Conservation (phyloP, 2,888 invertebrate genomes). For the Cordilura impudica region DNA sequence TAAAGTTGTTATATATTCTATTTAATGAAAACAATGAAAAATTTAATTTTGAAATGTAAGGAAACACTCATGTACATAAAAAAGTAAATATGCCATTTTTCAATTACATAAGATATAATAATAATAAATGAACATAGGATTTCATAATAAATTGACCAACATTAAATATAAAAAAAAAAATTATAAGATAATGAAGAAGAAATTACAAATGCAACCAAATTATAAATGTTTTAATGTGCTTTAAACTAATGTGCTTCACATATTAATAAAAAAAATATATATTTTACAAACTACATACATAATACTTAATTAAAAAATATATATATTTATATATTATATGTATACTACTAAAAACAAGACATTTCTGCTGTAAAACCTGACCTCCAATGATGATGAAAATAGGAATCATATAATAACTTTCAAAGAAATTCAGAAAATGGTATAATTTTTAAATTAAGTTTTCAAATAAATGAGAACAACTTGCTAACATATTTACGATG, state of each 20-base stretch:
- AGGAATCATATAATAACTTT: neutral
- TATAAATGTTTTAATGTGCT: constrained; percentile 71
- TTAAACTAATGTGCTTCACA: constrained; percentile 74
- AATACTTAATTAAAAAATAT: neutral
- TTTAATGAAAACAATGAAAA: too few relatives aligned
- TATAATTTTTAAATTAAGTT: too few relatives aligned
- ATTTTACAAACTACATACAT: constrained; percentile 50
- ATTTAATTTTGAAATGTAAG: too few relatives aligned
- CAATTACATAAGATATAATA: neutral
- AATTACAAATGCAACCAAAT: constrained; percentile 30
- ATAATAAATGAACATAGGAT: neutral
- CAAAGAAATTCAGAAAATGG: too few relatives aligned
- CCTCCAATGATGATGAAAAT: neutral
- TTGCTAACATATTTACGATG: too few relatives aligned
- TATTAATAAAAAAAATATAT: constrained; percentile 51
- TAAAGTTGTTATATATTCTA: too few relatives aligned
- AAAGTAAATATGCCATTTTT: constrained; percentile 4
- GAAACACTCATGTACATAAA: neutral
- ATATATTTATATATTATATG: neutral
- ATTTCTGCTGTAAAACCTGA: neutral
- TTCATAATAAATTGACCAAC: neutral
- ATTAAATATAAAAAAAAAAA: neutral
- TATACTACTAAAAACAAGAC: neutral
- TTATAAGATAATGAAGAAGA: neutral
- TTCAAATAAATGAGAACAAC: too few relatives aligned